phyloP scores from a whole-genome alignment of 1,140 invertebrate genomes.

The Drosophila seguyi region DNA sequence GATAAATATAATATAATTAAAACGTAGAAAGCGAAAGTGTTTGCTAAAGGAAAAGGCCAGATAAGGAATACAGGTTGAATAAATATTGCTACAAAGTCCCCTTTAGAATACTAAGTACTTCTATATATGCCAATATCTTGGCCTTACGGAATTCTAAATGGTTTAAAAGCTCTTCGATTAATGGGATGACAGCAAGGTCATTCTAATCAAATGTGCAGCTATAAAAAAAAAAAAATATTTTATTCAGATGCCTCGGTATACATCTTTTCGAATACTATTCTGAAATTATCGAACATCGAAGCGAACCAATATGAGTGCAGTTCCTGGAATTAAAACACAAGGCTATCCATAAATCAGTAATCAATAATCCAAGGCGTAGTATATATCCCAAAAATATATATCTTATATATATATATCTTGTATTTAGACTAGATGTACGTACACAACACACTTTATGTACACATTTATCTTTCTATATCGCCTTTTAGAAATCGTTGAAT shows the following conservation, averaged over 20 bases:
- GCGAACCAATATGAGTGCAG: slow-evolving; percentile 10
- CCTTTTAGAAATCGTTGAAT: slow-evolving; percentile 14
- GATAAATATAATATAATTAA: not conserved
- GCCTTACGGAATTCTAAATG: slow-evolving; percentile 1
- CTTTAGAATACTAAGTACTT: slow-evolving; percentile 1
- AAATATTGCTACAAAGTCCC: not conserved
- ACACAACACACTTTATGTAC: slow-evolving; percentile 2
- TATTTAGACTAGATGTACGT: not conserved
- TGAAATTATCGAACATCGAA: not conserved
- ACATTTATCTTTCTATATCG: slow-evolving; percentile 10
- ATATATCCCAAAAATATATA: not conserved
- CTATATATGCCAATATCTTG: not conserved
- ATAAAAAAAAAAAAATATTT: not conserved
- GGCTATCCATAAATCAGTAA: slow-evolving; percentile 19
- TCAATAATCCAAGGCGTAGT: slow-evolving; percentile 15
- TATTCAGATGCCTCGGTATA: not conserved
- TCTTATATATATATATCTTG: not conserved
- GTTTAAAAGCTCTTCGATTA: slow-evolving; percentile 4
- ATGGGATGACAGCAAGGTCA: slow-evolving; percentile 14
- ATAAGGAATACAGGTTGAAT: slow-evolving; percentile 7
- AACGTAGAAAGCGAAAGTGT: slow-evolving; percentile 3
- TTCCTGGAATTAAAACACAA: slow-evolving; percentile 12
- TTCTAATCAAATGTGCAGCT: slow-evolving; percentile 11
- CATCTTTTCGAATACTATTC: not conserved
- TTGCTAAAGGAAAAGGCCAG: not conserved